Conservation (phyloP, 2,888 invertebrate genomes). For the Lepetodrilus schrolli region DNA sequence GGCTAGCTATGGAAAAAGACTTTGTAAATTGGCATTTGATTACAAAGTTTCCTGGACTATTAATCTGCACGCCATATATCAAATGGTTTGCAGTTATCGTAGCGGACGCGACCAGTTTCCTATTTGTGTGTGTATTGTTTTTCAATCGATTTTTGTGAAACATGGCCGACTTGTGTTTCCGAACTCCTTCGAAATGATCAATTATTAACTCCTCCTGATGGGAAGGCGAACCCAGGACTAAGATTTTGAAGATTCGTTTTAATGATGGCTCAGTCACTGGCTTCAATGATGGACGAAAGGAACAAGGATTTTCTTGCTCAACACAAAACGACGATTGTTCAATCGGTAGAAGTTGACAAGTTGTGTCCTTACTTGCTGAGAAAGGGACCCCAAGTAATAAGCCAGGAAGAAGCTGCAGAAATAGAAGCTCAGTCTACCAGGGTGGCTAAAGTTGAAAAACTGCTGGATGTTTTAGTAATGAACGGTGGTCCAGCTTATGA, state of each 20-base stretch:
- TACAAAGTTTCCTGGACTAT: conserved; percentile 9
- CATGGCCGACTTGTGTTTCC: conserved; percentile 28
- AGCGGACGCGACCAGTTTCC: conserved; percentile 1
- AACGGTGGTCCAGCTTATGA: conserved; percentile 62
- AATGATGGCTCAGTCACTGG: background rate
- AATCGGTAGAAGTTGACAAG: conserved; percentile 56
- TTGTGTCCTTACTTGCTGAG: conserved; percentile 55
- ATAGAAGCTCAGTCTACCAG: conserved; percentile 59
- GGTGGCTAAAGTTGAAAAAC: conserved; percentile 58
- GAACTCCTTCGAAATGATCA: conserved; percentile 18
- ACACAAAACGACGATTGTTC: conserved; percentile 58
- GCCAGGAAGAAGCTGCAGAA: conserved; percentile 53
- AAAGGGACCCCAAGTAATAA: conserved; percentile 56
- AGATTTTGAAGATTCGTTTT: background rate
- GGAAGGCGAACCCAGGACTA: background rate
- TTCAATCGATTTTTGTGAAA: conserved; percentile 29
- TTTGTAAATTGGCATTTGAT: conserved; percentile 5
- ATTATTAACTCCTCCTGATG: conserved; percentile 13
- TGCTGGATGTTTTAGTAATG: conserved; percentile 58
- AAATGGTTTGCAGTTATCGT: conserved; percentile 21
- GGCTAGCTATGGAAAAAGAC: background rate
- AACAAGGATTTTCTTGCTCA: conserved; percentile 62
- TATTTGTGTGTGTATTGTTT: conserved; percentile 25
- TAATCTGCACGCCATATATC: background rate
- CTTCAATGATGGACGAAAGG: conserved; percentile 55